Base-by-base conservation (phyloP, 2,888 invertebrate species). In the Monopis laevigella region DNA sequence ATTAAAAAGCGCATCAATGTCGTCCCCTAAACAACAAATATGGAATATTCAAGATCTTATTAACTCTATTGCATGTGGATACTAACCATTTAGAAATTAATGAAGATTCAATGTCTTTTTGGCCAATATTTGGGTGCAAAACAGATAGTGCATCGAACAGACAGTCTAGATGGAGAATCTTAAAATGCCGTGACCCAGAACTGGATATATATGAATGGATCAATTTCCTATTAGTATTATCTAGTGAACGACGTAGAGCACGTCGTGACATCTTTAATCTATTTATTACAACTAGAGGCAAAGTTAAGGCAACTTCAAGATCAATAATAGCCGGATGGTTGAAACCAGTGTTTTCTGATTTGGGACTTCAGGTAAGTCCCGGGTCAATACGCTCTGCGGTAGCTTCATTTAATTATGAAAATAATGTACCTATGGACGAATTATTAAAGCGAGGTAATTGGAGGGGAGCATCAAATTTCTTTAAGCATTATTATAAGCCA, bases 121-220 rank as follows among this genome's bases (percentile, higher is more conserved):
- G n/a, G n/a, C n/a, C n/a, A n/a, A n/a, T n/a, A n/a, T n/a, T n/a
- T n/a, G n/a, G n/a, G n/a, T n/a, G n/a, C n/a, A n/a, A n/a, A n/a
- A n/a, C n/a, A n/a, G n/a, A n/a, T n/a, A n/a, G n/a, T n/a, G n/a
- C n/a, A n/a, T n/a, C n/a, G n/a, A n/a, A n/a, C n/a, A n/a, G n/a
- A n/a, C n/a, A n/a, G n/a, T n/a, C n/a, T n/a, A n/a, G n/a, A 3
- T 46, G 51, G 51, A 4, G 2, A 7, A 42, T 48, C 27, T 50
- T 46, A 48, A 45, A 48, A 40, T 43, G 48, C 7, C 42, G 44
- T 11, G 18, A 44, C 10, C 24, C 47, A 1, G 29, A 46, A 14
- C 6, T 34, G 8, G 42, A 24, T 6, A 38, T 14, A 19, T 6
- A 4, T 16, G 5, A 16, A 16, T 16, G 12, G 12, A 10, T 6